phyloP scores from a whole-genome alignment of 2,888 invertebrate species.

The Macrosiphum euphorbiae region DNA sequence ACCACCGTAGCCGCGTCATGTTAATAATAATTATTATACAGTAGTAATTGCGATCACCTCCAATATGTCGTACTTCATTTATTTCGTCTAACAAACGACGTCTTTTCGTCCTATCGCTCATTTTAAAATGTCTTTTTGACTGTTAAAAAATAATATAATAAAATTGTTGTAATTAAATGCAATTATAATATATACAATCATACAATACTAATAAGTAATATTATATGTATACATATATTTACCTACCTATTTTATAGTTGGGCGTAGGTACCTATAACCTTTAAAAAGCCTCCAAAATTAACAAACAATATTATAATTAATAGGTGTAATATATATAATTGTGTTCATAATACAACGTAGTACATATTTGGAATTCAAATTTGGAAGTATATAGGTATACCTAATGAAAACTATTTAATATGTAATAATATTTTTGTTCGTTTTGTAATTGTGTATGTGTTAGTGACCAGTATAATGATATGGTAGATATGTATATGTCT shows the following conservation, averaged over 20 bases:
- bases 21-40: too few relatives aligned
- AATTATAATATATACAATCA: neutral
- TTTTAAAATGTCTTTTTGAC: constrained; percentile 3
- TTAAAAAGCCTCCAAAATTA: neutral
- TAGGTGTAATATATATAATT: too few relatives aligned
- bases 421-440: neutral
- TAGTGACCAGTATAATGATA: too few relatives aligned
- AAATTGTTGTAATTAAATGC: neutral
- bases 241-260: too few relatives aligned
- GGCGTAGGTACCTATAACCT: neutral
- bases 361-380: too few relatives aligned
- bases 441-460: neutral
- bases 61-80: neutral
- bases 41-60: too few relatives aligned
- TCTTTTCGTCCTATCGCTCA: neutral
- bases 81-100: constrained; percentile 5
- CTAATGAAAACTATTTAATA: too few relatives aligned
- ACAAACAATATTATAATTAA: too few relatives aligned
- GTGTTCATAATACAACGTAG: too few relatives aligned
- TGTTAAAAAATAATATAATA: neutral
- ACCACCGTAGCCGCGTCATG: too few relatives aligned
- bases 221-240: neutral
- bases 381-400: too few relatives aligned
- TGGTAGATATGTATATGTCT: too few relatives aligned
- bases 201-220: neutral